phyloP scores from a whole-genome alignment of 53 echinoderm and acorn worm species.

The Antedon mediterranea region DNA sequence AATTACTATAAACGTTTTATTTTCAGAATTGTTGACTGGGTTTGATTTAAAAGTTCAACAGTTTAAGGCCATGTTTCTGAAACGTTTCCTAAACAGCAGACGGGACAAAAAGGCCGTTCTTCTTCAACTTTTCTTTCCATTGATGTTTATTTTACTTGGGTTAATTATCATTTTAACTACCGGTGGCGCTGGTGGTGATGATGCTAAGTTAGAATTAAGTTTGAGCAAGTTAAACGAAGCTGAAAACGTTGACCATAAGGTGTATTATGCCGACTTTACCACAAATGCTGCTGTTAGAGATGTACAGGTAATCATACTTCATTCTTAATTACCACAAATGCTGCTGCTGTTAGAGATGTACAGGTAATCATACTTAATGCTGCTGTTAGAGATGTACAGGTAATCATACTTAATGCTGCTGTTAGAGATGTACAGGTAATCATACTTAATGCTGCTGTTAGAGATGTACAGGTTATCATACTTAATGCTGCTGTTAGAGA shows the following conservation, averaged over 20 bases:
- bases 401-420: background rate
- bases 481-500: background rate
- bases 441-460: background rate
- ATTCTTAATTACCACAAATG: too few relatives aligned
- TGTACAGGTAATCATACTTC: conserved; percentile 14
- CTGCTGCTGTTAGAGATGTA: background rate
- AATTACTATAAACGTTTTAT: too few relatives aligned
- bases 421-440: conserved; percentile 17
- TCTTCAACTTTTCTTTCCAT: conserved; percentile 72
- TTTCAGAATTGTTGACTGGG: conserved; percentile 49
- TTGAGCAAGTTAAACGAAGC: conserved; percentile 39
- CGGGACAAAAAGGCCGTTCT: conserved; percentile 79
- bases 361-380: conserved; percentile 9
- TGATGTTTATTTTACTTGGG: conserved; percentile 73
- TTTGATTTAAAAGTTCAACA: conserved; percentile 50
- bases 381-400: conserved; percentile 15
- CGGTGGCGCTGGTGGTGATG: conserved; percentile 24
- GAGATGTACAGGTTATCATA: conserved; percentile 17
- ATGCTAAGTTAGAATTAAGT: conserved; percentile 41
- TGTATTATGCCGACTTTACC: conserved; percentile 56
- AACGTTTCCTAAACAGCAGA: conserved; percentile 64
- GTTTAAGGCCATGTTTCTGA: conserved; percentile 76
- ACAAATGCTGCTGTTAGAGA: background rate
- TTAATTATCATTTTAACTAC: conserved; percentile 51
- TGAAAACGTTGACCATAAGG: conserved; percentile 16